Base-by-base conservation (phyloP, 2,888 invertebrate genomes). In the Priapulus caudatus region DNA sequence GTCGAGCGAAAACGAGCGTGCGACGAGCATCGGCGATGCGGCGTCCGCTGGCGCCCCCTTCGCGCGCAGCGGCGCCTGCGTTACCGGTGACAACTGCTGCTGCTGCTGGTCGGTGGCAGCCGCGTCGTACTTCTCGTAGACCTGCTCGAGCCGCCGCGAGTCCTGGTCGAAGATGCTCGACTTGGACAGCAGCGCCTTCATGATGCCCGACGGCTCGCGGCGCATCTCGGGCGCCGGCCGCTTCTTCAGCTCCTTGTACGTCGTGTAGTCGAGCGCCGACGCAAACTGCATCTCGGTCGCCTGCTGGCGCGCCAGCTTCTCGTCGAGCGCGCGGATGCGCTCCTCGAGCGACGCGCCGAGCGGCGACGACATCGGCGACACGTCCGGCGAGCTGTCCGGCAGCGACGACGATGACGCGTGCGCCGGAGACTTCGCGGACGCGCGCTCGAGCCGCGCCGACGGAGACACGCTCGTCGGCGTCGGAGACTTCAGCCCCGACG, bases 161-260 rank as follows among this genome's bases (percentile, higher is more conserved):
- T 95, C 95, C 70, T 93, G 93, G 69, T 95, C 95, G 72, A 95
- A 93, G 51, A 95, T 88, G 50, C 90, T 91, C 58, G 86, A 82
- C 70, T 89, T 88, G 3, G 91, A 88, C 64, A 93, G 77, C 63
- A 95, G 79, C 20, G 89, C 87, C 65, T 88, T 86, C 43, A 91
- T 86, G 64, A 93, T 91, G 63, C 91, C 91, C 20, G 92, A 92
- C 0, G 91, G 92, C 68, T 91, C 87, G 54, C 86, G 79, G 65
- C 84, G 83, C 55, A 85, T 78, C 67, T 86, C 84, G 54, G 86
- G 60, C 43, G 64, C 64, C 24, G 66, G 63, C 51, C 66, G 63
- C 57, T 70, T 69, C 49, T 67, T 64, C 21, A 70, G 65, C n/a
- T n/a, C 10, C 50, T 63, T 63, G 53, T 63, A 70, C 56, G 70